Conservation (phyloP, 2,113 vertebrate genomes). For the Lipotes vexillifer region DNA sequence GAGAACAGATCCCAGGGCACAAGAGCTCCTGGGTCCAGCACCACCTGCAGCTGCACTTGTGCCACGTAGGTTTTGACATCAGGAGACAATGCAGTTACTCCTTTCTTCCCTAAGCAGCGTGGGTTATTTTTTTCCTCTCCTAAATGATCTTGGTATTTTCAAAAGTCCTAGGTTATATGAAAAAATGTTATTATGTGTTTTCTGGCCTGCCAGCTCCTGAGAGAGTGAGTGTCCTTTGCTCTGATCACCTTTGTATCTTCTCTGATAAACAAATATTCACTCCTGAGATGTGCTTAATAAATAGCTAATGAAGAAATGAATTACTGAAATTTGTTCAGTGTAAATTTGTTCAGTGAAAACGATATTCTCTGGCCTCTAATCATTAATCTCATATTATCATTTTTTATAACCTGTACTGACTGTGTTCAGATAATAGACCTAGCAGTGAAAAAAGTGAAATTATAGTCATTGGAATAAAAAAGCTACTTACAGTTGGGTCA, state of each 20-base stretch:
- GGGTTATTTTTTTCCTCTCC: background rate
- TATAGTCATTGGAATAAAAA: background rate
- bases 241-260: background rate
- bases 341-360: no score
- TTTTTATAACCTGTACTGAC: background rate
- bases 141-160: background rate
- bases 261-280: background rate
- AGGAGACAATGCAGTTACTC: no score
- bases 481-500: background rate
- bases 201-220: background rate
- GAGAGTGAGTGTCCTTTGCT: no score
- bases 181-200: background rate
- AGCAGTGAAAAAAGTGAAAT: background rate
- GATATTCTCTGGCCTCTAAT: background rate
- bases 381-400: rapidly evolving
- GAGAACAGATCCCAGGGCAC: background rate
- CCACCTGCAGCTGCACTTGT: background rate
- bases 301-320: background rate
- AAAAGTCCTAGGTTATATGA: background rate
- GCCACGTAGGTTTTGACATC: background rate
- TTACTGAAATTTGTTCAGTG: no score
- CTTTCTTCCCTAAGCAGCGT: background rate
- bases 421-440: background rate
- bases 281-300: background rate
- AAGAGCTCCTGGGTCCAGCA: background rate